Base-by-base conservation (phyloP, 2,797 vertebrate species). In the Acanthurus leucopareius region DNA sequence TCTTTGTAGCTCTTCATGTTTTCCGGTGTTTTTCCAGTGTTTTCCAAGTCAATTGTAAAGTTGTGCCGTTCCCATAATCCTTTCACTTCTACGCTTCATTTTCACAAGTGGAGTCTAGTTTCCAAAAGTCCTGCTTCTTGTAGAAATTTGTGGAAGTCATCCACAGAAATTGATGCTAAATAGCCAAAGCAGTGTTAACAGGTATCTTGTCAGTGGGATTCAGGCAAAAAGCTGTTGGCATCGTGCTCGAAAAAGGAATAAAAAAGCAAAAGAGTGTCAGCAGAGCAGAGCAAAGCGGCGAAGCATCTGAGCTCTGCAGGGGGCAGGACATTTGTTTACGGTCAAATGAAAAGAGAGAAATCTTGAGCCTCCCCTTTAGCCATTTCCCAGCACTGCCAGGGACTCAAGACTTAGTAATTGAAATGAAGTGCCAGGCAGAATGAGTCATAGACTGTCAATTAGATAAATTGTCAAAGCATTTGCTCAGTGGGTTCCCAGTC, bases 401-500 rank as follows among this genome's bases (percentile, higher is more conserved):
- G 53, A 83, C 44, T 72, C 4, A 7, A 0, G 69, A 83, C 58
- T 80, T 62, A 35, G 74, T 79, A 84, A 84, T 58, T 84, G 75
- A 88, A 86, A 86, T 84, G 71, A 84, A 88, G 75, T 84, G 83
- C 67, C 83, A 86, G 79, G 69, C 82, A 60, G 69, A 89, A 82
- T 91, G 91, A 90, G 82, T 91, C 88, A 92, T 79, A 82, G 83
- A 75, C 82, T 91, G 90, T 89, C 86, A 91, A 91, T 92, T 89
- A 90, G 86, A 91, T 88, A 80, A 90, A 90, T 82, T 85, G 86
- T 88, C 86, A 85, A 84, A 89, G 79, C 81, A 65, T 90, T 90
- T 86, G 68, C 79, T 86, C 87, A 68, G 77, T 69, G 82, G 73
- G 79, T 77, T 91, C 75, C 82, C 79, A 47, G 79, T 88, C 86